phyloP scores from a whole-genome alignment of 2,888 invertebrate species.

The Clistopyga incitator region DNA sequence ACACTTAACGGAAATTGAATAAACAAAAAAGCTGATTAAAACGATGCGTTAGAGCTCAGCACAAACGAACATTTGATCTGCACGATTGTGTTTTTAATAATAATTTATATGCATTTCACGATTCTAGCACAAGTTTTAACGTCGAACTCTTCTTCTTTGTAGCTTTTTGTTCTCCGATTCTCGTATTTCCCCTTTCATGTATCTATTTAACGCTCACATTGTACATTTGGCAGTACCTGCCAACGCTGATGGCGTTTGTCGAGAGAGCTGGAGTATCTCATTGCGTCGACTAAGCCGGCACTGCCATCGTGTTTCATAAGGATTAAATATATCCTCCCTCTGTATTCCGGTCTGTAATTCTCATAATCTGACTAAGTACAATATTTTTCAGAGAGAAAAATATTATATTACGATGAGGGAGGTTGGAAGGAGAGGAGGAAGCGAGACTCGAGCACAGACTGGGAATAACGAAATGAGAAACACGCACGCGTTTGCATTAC shows the following conservation, averaged over 20 bases:
- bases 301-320: conserved; percentile 77
- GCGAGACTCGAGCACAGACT: conserved; percentile 17
- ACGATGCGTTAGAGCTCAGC: neutral
- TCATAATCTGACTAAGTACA: conserved; percentile 74
- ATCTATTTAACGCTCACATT: conserved; percentile 14
- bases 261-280: conserved; percentile 71
- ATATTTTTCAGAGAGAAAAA: conserved; percentile 70
- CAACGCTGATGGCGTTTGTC: conserved; percentile 67
- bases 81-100: neutral
- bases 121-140: too few relatives aligned
- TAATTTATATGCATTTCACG: neutral
- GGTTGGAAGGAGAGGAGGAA: conserved; percentile 7
- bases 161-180: neutral
- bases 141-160: neutral
- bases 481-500: conserved; percentile 52
- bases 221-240: conserved; percentile 41
- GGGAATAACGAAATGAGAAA: conserved; percentile 48
- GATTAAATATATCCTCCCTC: conserved; percentile 74
- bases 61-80: neutral
- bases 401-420: conserved; percentile 69
- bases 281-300: conserved; percentile 75
- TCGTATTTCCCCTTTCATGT: neutral
- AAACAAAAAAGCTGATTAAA: neutral
- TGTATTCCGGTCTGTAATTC: conserved; percentile 73
- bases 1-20: neutral